Evolutionary conservation across 2,888 invertebrate species (phyloP).

Genomic region (Gerris lacustris): DNA sequence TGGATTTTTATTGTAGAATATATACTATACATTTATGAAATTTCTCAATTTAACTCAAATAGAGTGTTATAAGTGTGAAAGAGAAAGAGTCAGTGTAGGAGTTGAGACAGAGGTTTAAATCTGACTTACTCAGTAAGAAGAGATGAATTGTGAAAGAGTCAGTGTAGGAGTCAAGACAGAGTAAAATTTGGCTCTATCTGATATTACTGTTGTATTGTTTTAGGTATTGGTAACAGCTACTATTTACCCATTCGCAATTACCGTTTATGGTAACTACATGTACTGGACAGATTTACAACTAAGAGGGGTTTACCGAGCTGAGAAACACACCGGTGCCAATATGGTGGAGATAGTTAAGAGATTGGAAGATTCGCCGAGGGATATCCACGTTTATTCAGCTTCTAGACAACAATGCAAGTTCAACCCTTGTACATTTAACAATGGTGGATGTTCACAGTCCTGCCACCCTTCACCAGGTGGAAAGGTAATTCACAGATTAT

Average conservation of each 20-base stretch:
- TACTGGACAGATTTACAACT: constrained; percentile 94
- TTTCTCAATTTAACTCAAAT: background rate
- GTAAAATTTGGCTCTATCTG: too few species aligned
- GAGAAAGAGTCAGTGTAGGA: too few species aligned
- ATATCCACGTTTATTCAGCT: constrained; percentile 74
- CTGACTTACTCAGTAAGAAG: too few species aligned
- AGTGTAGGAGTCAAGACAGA: too few species aligned
- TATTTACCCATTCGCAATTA: constrained; percentile 90
- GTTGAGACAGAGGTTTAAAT: too few species aligned
- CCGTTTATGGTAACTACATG: constrained; percentile 77
- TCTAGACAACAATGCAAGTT: constrained; percentile 64
- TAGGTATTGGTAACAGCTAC: constrained; percentile 67
- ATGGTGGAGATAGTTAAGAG: constrained; percentile 89
- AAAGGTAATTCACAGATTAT: constrained; percentile 38
- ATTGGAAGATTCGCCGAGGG: constrained; percentile 82
- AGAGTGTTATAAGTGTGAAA: background rate
- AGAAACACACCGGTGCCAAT: constrained; percentile 86
- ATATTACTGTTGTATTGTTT: background rate
- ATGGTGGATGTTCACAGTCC: constrained; percentile 90
- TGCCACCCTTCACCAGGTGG: constrained; percentile 81
- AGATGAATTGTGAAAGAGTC: too few species aligned
- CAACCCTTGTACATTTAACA: constrained; percentile 77
- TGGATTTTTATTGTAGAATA: background rate
- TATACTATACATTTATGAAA: background rate
- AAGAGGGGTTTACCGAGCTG: constrained; percentile 87